A percentile compares a stretch with the other conserved stretches of the same genome.
These are phyloP conservation scores for Anguilla pacifica DNA, from an alignment of 2,797 vertebrate species.

Conservation along the genomic window DNA sequence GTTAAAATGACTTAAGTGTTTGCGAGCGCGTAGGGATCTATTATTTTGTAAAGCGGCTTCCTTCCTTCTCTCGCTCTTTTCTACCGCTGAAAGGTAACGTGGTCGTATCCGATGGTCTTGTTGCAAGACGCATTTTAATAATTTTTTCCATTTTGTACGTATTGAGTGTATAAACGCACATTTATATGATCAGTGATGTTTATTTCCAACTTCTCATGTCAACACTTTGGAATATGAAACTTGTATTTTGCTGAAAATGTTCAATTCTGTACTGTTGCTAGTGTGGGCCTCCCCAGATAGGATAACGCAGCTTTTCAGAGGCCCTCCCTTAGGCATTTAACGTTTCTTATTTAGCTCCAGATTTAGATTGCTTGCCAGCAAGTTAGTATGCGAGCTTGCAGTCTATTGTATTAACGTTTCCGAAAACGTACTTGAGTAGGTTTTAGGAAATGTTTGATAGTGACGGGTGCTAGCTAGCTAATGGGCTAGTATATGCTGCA, in stretches of 20 bases:
- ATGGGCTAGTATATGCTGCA: background rate
- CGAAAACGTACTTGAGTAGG: background rate
- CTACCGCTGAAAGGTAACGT: slow-evolving; percentile 79
- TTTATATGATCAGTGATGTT: background rate
- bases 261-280: background rate
- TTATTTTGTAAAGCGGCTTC: slow-evolving; percentile 61
- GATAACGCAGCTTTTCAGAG: background rate
- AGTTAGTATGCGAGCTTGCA: background rate
- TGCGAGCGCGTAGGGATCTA: slow-evolving; percentile 56
- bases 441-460: background rate
- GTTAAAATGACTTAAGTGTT: background rate
- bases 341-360: background rate
- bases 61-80: slow-evolving; percentile 70
- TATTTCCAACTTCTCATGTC: background rate
- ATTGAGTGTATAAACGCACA: background rate
- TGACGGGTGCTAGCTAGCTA: background rate
- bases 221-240: background rate
- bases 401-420: background rate
- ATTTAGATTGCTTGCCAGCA: background rate
- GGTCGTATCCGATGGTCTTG: slow-evolving; percentile 55
- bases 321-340: background rate
- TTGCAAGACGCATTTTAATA: background rate
- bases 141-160: background rate
- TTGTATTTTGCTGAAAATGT: background rate
- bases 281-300: background rate